A percentile compares a stretch with the other conserved stretches of the same genome.
Evolutionary conservation across 2,113 vertebrate species (phyloP).

Genomic region (Nestor notabilis): DNA sequence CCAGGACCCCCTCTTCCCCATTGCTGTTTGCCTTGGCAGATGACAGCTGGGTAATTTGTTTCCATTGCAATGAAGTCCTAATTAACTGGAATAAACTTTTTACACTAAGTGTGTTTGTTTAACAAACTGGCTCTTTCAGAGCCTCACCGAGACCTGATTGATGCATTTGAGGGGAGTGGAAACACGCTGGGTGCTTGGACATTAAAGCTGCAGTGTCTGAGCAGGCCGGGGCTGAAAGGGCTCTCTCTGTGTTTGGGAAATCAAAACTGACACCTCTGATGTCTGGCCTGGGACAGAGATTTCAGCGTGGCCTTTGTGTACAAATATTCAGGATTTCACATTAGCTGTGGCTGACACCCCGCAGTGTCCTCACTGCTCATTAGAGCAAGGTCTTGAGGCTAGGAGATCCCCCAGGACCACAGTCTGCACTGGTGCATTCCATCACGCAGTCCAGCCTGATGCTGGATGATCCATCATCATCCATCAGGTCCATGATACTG

Average conservation of each 20-base stretch:
- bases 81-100: slow-evolving; percentile 81
- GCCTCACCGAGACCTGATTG: slow-evolving; percentile 71
- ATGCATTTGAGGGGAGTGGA: slow-evolving; percentile 71
- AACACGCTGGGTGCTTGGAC: slow-evolving; percentile 47
- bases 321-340: slow-evolving; percentile 50
- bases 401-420: neutral
- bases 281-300: slow-evolving; percentile 27
- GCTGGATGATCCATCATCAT: neutral
- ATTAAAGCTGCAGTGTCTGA: slow-evolving; percentile 73
- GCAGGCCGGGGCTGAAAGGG: slow-evolving; percentile 53
- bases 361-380: accelerated
- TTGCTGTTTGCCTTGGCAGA: slow-evolving; percentile 73
- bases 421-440: neutral
- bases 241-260: slow-evolving; percentile 70
- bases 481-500: neutral
- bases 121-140: slow-evolving; percentile 79
- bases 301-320: slow-evolving; percentile 49
- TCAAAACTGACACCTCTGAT: slow-evolving; percentile 69
- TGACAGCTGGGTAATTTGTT: slow-evolving; percentile 74
- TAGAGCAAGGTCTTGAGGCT: neutral
- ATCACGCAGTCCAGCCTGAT: accelerated
- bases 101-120: slow-evolving; percentile 81
- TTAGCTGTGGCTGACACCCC: neutral
- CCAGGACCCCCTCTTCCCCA: slow-evolving; percentile 41
- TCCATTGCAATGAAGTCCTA: slow-evolving; percentile 78